A percentile compares a stretch with the other conserved stretches of the same genome.
phyloP scores from a whole-genome alignment of 2,113 vertebrate genomes.

The Uropsilus gracilis region DNA sequence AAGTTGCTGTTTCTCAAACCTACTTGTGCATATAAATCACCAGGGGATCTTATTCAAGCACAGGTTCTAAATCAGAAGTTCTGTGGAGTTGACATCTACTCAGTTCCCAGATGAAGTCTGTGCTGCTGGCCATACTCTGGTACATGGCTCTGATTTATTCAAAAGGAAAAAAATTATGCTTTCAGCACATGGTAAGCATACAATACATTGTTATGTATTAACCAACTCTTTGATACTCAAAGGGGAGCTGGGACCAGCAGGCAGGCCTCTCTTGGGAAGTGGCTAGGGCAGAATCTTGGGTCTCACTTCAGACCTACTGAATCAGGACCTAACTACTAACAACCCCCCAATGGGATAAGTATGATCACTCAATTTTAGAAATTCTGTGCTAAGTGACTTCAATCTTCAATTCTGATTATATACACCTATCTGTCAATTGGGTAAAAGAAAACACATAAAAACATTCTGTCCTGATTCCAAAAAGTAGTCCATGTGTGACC shows the following conservation, averaged over 20 bases:
- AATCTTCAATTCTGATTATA: background rate
- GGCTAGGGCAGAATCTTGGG: background rate
- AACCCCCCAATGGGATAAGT: rapidly evolving
- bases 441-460: background rate
- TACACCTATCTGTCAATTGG: background rate
- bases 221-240: no score
- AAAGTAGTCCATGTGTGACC: no score
- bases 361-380: background rate
- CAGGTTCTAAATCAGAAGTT: background rate
- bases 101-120: background rate
- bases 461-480: no score
- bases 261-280: background rate
- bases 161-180: background rate
- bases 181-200: background rate
- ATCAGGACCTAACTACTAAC: background rate
- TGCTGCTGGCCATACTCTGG: background rate
- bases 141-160: background rate
- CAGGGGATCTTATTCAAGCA: background rate
- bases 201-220: background rate
- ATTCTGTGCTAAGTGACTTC: background rate
- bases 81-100: rapidly evolving
- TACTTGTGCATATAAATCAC: background rate
- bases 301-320: no score
- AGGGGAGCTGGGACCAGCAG: background rate
- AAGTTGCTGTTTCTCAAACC: background rate